Evolutionary conservation across 2,113 vertebrate genomes (phyloP), one percentile per base, ranked within the genome.

Genomic region (Caracal caracal): DNA sequence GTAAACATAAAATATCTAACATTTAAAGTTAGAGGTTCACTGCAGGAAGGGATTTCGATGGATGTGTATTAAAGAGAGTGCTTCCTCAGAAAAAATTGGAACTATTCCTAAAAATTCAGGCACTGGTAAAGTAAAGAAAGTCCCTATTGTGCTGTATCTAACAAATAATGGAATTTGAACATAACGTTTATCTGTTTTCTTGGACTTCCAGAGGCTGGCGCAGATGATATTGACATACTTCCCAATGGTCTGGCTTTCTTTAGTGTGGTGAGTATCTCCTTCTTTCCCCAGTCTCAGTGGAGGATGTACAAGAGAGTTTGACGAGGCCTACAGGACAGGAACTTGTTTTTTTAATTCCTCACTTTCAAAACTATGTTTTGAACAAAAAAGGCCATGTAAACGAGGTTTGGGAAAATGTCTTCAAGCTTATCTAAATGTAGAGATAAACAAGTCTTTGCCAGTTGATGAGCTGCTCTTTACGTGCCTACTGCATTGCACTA

Each of bases 161-260:
- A 82, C 66, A 83, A 88, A 85, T 65, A 90, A 68, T 70, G 51
- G 79, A 83, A 83, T 89, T 84, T 73, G 79, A 88, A 71, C 68
- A 30, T 97, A 91, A 88, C 59, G 59, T 92, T 73, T 90, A 12
- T 90, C 79, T 92, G 3, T 51, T 90, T 40, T 35, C 94, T 91
- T 98, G 35, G 93, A 97, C 95, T 97, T 98, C 30, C 98, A 99
- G 99, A 99, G 96, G 0, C 43, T 17, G 99, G 99, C 0, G 98
- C 99, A 33, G 99, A 99, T 93, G 99, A 99, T 91, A 99, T 99
- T 0, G 98, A 98, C 63, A 97, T 99, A 47, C 99, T 99, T 94
- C 99, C 99, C 93, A 99, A 98, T 88, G 99, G 99, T 9, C 91
- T 99, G 96, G 99, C 99, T 90, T 99, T 99, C 97, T 97, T 99